Conservation (phyloP, 2,797 vertebrate species). For the Xyrichtys novacula region DNA sequence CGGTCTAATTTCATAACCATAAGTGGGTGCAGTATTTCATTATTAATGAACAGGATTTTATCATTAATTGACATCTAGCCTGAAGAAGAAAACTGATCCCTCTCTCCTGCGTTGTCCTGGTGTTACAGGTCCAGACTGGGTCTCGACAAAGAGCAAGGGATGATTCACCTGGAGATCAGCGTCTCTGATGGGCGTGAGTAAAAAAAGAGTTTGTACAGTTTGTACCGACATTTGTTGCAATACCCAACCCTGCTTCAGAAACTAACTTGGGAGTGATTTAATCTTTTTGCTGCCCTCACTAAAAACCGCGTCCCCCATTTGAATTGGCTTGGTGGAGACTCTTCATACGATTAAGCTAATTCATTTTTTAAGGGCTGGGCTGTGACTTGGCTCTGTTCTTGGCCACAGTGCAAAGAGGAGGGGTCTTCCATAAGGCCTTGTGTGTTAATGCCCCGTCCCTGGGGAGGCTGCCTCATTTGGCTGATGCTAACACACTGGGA, state of each 20-base stretch:
- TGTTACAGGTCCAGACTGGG: conserved; percentile 90
- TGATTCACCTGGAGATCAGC: conserved; percentile 92
- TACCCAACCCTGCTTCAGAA: background rate
- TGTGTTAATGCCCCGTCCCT: conserved; percentile 75
- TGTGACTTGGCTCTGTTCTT: conserved; percentile 63
- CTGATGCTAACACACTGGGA: conserved; percentile 76
- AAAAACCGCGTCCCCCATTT: conserved; percentile 28
- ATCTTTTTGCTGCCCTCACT: conserved; percentile 8
- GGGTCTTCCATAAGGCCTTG: conserved; percentile 61
- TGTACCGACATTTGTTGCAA: conserved; percentile 15
- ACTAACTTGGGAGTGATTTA: conserved; percentile 8
- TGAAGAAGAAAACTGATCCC: conserved; percentile 15
- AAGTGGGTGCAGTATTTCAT: background rate
- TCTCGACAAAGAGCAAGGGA: conserved; percentile 91
- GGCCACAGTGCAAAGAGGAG: conserved; percentile 44
- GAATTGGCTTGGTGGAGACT: conserved; percentile 47
- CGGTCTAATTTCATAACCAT: background rate
- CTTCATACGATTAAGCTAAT: conserved; percentile 65
- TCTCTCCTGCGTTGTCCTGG: conserved; percentile 20
- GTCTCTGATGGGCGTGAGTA: conserved; percentile 92
- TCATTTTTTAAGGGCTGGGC: conserved; percentile 69
- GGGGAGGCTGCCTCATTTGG: conserved; percentile 70
- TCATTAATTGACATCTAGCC: background rate
- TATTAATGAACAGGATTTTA: background rate
- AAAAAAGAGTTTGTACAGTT: background rate